Evolutionary conservation across 2,797 vertebrate species (phyloP).

Genomic region (Emydoidea blandingii): DNA sequence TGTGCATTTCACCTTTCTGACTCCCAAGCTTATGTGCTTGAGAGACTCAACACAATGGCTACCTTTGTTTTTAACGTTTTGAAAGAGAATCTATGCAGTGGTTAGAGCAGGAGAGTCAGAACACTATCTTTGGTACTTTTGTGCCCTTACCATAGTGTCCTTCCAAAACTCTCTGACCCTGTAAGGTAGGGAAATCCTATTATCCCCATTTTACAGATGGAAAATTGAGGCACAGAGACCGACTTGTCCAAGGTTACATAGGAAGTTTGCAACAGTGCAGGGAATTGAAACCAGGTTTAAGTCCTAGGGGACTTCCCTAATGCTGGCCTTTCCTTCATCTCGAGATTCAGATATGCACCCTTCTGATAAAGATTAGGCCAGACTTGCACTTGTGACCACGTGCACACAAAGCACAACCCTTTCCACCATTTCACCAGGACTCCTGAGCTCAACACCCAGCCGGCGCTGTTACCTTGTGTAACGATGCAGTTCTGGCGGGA

Average conservation of each 20-base stretch:
- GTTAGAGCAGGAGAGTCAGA: neutral
- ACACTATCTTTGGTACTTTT: neutral
- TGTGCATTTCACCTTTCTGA: neutral
- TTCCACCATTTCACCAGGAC: neutral
- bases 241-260: neutral
- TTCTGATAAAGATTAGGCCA: neutral
- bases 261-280: neutral
- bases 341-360: neutral
- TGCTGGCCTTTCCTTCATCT: neutral
- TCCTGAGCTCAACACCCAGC: neutral
- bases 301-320: neutral
- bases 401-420: neutral
- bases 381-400: neutral
- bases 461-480: neutral
- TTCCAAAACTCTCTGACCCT: neutral
- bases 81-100: neutral
- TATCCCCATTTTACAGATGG: neutral
- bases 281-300: neutral
- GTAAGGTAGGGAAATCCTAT: neutral
- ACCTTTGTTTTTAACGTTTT: neutral
- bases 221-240: neutral
- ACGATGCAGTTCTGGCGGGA: no score
- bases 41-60: neutral
- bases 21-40: fast-evolving
- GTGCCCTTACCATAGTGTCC: neutral